Evolutionary conservation across 1,140 invertebrate genomes (phyloP).

Genomic region (Harlomillsia oculata): DNA sequence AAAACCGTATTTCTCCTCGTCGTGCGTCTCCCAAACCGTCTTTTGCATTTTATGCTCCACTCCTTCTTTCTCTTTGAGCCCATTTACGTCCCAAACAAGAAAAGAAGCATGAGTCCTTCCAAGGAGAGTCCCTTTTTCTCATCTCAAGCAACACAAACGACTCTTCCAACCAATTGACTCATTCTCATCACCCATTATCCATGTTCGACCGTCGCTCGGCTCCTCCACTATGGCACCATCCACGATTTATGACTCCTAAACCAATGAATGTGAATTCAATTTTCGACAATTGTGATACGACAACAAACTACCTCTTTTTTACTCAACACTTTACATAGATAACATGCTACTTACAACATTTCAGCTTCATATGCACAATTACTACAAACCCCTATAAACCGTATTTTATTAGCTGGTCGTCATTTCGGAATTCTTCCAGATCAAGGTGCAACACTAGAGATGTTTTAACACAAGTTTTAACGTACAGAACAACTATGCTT

Average conservation of each 20-base stretch:
- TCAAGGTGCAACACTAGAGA: too few relatives aligned
- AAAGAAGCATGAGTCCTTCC: too few relatives aligned
- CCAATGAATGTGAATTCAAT: conserved; percentile 13
- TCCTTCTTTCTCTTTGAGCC: neutral
- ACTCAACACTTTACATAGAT: too few relatives aligned
- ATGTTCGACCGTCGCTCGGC: conserved; percentile 5
- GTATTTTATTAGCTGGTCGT: too few relatives aligned
- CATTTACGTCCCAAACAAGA: conserved; percentile 5
- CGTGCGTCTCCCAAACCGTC: conserved; percentile 6
- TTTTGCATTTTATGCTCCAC: conserved; percentile 28
- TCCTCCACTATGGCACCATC: neutral
- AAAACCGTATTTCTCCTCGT: neutral
- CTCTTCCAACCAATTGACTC: conserved; percentile 31
- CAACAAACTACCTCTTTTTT: too few relatives aligned
- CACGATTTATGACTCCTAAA: conserved; percentile 11
- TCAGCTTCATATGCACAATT: too few relatives aligned
- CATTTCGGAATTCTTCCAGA: too few relatives aligned
- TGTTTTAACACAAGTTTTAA: too few relatives aligned
- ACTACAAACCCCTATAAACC: too few relatives aligned
- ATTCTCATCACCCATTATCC: conserved; percentile 25
- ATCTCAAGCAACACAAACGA: conserved; percentile 2
- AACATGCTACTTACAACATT: too few relatives aligned
- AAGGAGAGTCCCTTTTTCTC: too few relatives aligned
- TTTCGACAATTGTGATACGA: conserved; percentile 4
- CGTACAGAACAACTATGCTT: too few relatives aligned